Evolutionary conservation across 2,888 invertebrate species (phyloP), one percentile per base, ranked within the genome.

Genomic region (Meiosimyza platycephala): DNA sequence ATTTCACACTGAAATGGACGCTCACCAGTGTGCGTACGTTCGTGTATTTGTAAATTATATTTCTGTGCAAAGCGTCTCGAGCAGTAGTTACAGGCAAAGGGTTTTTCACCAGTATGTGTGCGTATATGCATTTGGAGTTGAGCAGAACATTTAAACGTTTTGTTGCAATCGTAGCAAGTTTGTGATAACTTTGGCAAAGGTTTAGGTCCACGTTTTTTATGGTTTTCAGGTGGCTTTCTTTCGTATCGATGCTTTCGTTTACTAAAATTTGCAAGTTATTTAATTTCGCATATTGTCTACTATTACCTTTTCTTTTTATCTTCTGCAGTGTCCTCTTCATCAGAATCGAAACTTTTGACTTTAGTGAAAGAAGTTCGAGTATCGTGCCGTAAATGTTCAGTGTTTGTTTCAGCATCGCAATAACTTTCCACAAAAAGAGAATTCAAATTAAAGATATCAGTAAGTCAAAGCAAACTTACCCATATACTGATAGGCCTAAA

Each of bases 1-100:
- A 91, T 88, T 82, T 91, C 91, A 84, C 91, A 91, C 74, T 91
- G 90, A 77, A 90, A 91, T 0, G 91, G 91, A 73, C 89, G 89
- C 67, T 90, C 91, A 0, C 87, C 86, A 0, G 91, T 91, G 75
- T 91, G 91, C 1, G 89, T 88, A 4, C 91, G 85, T 22, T 90
- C 84, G 77, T 91, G 91, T 75, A 91, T 90, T 5, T 90, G 89
- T 0, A 91, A 85, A 80, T 91, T 91, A 78, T 91, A 90, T 80
- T 91, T 91, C 78, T 91, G 91, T 1, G 90, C 89, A 78, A 91
- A 91, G 7, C 90, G 85, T 15, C 90, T 88, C 0, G 89, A 87
- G 74, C 91, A 91, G 76, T 89, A 90, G 78, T 87, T 88, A 76
- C 91, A 91, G 0, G 83, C 84, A 81, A 88, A 91, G 0, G 91